These are phyloP conservation scores for Sebastes paucispinis DNA, from an alignment of 2,797 vertebrate genomes.

Conservation along the genomic window DNA sequence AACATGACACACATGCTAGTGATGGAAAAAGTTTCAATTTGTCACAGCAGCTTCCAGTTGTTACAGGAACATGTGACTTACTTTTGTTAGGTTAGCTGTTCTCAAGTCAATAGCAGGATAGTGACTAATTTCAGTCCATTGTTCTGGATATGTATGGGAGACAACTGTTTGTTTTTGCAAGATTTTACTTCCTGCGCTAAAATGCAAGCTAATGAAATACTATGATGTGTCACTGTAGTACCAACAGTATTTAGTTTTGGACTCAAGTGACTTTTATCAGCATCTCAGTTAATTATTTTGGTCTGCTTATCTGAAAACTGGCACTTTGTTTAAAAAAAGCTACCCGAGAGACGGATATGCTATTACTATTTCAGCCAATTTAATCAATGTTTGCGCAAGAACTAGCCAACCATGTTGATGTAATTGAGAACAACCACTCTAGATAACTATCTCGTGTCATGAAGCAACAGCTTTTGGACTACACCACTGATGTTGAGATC, in stretches of 20 bases:
- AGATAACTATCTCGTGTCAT: not conserved
- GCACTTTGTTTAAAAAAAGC: not conserved
- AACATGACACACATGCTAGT: conserved; percentile 5
- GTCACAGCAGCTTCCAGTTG: not conserved
- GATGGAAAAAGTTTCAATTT: not conserved
- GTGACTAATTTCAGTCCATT: conserved; percentile 19
- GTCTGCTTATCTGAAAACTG: not conserved
- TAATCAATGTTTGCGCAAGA: not conserved
- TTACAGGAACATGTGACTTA: not conserved
- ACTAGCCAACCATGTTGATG: not conserved
- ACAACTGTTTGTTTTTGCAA: conserved; percentile 9
- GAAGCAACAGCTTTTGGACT: not conserved
- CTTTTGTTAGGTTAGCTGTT: conserved; percentile 6
- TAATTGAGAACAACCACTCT: not conserved
- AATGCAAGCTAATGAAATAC: not conserved
- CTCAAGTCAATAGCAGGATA: conserved; percentile 12
- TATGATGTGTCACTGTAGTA: not conserved
- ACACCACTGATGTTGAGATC: not conserved
- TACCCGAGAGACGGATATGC: not conserved
- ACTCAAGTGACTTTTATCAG: not conserved
- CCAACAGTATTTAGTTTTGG: not conserved
- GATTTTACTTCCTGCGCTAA: not conserved
- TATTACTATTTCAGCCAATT: not conserved
- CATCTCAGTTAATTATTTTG: not conserved
- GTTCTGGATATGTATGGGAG: not conserved